Evolutionary conservation across 2,888 invertebrate genomes (phyloP), one percentile per base, ranked within the genome.

Genomic region (Malthinus seriepunctatus): DNA sequence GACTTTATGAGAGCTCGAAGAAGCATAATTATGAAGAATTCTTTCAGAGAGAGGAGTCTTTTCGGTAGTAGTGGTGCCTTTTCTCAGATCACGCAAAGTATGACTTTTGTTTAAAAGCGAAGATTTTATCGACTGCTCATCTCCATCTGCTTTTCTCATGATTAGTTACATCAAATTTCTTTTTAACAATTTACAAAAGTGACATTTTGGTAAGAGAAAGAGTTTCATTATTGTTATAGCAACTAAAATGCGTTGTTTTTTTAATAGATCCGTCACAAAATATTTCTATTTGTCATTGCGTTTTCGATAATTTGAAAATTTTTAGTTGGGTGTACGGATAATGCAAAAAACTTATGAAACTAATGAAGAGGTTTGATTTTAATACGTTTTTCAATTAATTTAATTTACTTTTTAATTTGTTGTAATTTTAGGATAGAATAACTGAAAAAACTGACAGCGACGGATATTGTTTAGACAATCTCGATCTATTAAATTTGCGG

Each of bases 401-500:
- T 31, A 51, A 44, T 50, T 32, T 39, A 1, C 3, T 51, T 56
- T 49, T 39, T 14, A 37, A 46, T n/a, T 64, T 64, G 62, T 68
- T 63, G 63, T 67, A 57, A 23, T 72, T 73, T 70, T 63, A 74
- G 74, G 67, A 67, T 56, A 66, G 63, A 63, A 56, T 63, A 54
- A 67, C 66, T 35, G 69, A 70, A 65, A 65, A 67, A 57, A 70
- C 72, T 48, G 73, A 73, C 58, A 71, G 69, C 67, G 75, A 74
- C 66, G 70, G 67, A 57, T 68, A 71, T 55, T 71, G 69, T 60
- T 69, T 75, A 62, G 72, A 73, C 59, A 70, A 76, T 60, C 67
- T 76, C 57, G 76, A 77, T 72, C 69, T 77, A 52, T 69, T 77
- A 64, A 77, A 78, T 72, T 72, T 77, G 63, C 72, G 75, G 78